Conservation (phyloP, 2,113 vertebrate genomes). For the Rhynchopsitta pachyrhyncha region DNA sequence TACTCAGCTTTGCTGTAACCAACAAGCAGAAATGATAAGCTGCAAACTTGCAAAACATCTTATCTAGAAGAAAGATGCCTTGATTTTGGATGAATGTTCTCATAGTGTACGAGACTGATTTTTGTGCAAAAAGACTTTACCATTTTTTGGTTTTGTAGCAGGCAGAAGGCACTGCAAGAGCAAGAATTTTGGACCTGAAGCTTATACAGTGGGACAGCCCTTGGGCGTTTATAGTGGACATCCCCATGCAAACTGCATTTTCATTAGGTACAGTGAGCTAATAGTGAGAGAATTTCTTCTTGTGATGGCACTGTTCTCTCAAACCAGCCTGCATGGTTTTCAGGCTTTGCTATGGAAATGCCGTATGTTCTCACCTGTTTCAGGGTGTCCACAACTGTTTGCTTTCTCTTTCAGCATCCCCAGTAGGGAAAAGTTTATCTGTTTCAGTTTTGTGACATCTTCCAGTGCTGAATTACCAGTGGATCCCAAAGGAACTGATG, state of each 20-base stretch:
- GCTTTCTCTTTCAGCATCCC: not conserved
- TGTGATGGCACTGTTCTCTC: constrained; percentile 62
- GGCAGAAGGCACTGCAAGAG: not conserved
- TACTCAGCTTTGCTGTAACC: not conserved
- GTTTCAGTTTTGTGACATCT: constrained; percentile 26
- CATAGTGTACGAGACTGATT: not conserved
- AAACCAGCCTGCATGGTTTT: constrained; percentile 16
- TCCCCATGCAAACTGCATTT: not conserved
- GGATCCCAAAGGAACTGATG: constrained; percentile 8
- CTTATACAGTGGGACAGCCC: not conserved
- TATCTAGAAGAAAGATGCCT: not conserved
- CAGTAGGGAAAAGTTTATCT: not conserved
- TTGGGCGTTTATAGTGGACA: not conserved
- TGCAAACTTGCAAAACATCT: not conserved
- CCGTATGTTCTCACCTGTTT: not conserved
- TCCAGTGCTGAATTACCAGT: constrained; percentile 6
- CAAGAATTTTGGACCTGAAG: not conserved
- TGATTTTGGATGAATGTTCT: not conserved
- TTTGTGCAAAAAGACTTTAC: not conserved
- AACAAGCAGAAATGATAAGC: not conserved
- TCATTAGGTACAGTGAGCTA: not conserved
- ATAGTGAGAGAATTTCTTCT: not conserved
- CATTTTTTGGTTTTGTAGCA: rapidly evolving
- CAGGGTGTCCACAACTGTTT: not conserved
- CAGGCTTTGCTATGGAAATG: constrained; percentile 54